Percentiles rank a stretch among this genome's conserved stretches.
Conservation (phyloP, 2,888 invertebrate species). For the Cancer borealis region DNA sequence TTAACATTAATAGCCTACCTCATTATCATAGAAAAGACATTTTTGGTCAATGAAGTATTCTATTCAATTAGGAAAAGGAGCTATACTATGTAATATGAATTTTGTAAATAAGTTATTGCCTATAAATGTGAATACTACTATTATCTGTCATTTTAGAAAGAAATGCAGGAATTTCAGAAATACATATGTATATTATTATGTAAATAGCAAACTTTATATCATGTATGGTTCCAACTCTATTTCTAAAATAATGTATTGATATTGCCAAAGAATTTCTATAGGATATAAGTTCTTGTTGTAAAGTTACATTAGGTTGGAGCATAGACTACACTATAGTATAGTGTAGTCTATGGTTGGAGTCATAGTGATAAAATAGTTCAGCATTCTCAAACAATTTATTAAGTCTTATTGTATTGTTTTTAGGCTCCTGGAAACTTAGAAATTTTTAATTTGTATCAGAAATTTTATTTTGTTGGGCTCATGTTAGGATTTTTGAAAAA, state of each 20-base stretch:
- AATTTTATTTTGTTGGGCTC: too few relatives aligned
- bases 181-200: background rate
- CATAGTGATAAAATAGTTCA: too few relatives aligned
- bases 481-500: conserved; percentile 49
- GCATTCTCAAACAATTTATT: too few relatives aligned
- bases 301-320: too few relatives aligned
- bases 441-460: too few relatives aligned
- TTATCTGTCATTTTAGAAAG: background rate
- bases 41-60: background rate
- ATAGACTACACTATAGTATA: too few relatives aligned
- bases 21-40: background rate
- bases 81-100: background rate
- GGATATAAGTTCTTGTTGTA: too few relatives aligned
- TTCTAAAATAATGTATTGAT: background rate
- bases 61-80: background rate
- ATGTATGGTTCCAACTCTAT: background rate
- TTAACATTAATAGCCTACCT: background rate
- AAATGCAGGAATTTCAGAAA: background rate
- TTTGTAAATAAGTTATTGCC: conserved; percentile 21
- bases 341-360: too few relatives aligned
- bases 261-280: background rate
- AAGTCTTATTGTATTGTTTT: too few relatives aligned
- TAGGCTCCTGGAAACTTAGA: too few relatives aligned
- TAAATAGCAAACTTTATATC: background rate
- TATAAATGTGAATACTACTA: background rate